Base-by-base conservation (phyloP, 1,140 invertebrate genomes). In the Pteromalus puparum region DNA sequence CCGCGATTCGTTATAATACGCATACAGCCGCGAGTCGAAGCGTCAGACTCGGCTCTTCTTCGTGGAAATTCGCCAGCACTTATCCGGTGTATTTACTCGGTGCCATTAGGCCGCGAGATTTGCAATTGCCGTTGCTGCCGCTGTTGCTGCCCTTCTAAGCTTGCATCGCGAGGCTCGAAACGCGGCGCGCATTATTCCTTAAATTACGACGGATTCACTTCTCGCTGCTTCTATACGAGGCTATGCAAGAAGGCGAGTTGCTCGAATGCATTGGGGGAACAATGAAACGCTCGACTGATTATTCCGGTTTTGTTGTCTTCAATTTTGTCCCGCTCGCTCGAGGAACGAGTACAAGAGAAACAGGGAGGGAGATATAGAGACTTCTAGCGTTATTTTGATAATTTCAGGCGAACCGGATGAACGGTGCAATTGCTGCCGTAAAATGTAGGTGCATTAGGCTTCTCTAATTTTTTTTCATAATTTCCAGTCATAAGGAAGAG, bases 131-230 rank as follows among this genome's bases (percentile, higher is more conserved):
- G 26, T 42, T 21, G 5, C 26, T 70, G 68, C 67, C n/a, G 67
- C n/a, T 24, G n/a, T 1, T 24, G 67, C 46, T 48, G 53, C 53
- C 53, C 53, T 21, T 61, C 53, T n/a, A 61, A 61, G 21, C 53
- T 61, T 61, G 18, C 18, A 61, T 61, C 53, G 21, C 53, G 53
- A 21, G 53, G 53, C 53, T 61, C 53, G 21, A 61, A 61, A 70
- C 42, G 26, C 46, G n/a, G 21, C 68, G 70, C 12, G 28, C 68
- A 61, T 82, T 74, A 74, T 30, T 68, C 81, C 26, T 18, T 46
- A 65, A 83, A 83, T 83, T 76, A 34, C 74, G 26, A n/a, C n/a
- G 81, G 38, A 83, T 77, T 77, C 67, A 73, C 74, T 77, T 83
- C 30, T 70, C 74, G 15, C 38, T 15, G 61, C 38, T 61, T 61